Conservation (phyloP, 2,797 vertebrate species). For the Leptatherina wallacei region DNA sequence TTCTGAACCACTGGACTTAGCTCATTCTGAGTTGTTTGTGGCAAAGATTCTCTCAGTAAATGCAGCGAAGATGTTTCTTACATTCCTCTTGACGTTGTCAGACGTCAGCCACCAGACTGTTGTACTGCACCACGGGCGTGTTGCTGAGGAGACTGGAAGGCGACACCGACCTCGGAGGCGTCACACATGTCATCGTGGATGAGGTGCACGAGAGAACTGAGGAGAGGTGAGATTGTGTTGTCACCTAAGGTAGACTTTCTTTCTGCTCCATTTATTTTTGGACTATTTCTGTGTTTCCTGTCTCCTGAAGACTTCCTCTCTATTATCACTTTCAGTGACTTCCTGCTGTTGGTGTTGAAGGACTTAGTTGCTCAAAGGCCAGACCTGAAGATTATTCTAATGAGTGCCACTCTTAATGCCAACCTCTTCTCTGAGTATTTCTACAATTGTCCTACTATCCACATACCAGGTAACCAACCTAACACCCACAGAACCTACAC, state of each 20-base stretch:
- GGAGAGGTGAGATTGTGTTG: constrained; percentile 89
- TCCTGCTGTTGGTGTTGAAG: constrained; percentile 94
- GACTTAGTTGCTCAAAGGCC: constrained; percentile 90
- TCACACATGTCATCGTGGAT: constrained; percentile 94
- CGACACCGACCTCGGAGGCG: constrained; percentile 86
- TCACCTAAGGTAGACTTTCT: not conserved
- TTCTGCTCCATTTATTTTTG: not conserved
- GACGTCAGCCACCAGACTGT: constrained; percentile 91
- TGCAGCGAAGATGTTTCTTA: not conserved
- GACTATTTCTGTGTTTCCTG: not conserved
- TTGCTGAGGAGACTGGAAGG: constrained; percentile 92
- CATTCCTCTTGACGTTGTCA: constrained; percentile 54
- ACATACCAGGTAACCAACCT: constrained; percentile 89
- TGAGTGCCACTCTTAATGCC: constrained; percentile 97
- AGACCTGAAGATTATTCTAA: constrained; percentile 92
- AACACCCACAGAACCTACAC: not conserved
- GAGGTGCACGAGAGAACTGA: constrained; percentile 98
- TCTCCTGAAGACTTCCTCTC: not conserved
- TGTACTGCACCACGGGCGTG: constrained; percentile 97
- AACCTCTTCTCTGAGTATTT: constrained; percentile 96
- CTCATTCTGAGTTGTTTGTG: not conserved
- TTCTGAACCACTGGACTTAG: not conserved
- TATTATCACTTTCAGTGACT: constrained; percentile 85
- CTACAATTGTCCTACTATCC: constrained; percentile 87
- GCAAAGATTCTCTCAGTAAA: not conserved